Percentiles rank a stretch among this genome's conserved stretches.
phyloP scores from a whole-genome alignment of 2,797 vertebrate species.

The Labeo calbasu region DNA sequence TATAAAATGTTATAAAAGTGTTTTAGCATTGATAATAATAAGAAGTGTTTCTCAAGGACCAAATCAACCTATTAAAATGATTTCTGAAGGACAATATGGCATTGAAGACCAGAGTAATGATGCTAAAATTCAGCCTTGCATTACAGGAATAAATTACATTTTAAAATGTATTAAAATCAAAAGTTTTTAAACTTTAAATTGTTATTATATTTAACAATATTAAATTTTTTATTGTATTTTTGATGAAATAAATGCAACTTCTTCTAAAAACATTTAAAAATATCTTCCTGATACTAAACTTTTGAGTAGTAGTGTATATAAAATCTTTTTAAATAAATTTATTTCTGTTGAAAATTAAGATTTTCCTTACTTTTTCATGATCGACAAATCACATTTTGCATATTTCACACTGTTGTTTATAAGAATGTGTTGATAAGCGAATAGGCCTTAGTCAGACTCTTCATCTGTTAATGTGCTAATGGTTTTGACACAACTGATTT shows the following conservation, averaged over 20 bases:
- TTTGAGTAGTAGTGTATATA: background rate
- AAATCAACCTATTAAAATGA: background rate
- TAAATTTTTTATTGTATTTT: background rate
- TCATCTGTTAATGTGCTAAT: slow-evolving; percentile 7
- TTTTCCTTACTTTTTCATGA: background rate
- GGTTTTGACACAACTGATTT: slow-evolving; percentile 5
- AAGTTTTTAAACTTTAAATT: background rate
- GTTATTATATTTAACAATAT: background rate
- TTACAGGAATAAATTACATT: background rate
- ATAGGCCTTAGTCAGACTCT: background rate
- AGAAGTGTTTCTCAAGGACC: background rate
- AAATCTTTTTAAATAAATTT: background rate
- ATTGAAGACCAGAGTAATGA: background rate
- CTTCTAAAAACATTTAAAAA: background rate
- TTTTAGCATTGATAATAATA: background rate
- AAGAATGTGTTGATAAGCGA: background rate
- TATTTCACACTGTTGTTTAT: background rate
- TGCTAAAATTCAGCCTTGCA: background rate
- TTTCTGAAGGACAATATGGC: background rate
- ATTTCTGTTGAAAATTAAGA: background rate
- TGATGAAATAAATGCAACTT: background rate
- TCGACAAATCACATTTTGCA: background rate
- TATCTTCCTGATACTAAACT: background rate
- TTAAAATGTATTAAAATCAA: background rate
- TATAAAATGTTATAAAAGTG: too few relatives aligned